These are phyloP conservation scores for Corythaixoides concolor DNA, from an alignment of 2,113 vertebrate genomes.

Conservation along the genomic window DNA sequence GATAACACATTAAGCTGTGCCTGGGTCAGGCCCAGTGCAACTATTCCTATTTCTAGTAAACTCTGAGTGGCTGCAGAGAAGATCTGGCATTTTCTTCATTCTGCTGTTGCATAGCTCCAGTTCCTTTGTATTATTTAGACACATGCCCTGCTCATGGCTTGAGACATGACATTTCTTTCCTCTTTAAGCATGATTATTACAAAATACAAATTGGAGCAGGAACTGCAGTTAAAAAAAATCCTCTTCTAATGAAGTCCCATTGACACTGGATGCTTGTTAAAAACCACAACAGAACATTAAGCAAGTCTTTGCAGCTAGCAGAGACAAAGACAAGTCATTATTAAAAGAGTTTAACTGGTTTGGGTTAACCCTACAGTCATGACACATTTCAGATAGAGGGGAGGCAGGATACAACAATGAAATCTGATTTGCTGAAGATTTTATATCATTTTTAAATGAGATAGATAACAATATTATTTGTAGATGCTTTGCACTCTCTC, in stretches of 20 bases:
- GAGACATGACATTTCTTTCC: not conserved
- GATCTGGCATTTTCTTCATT: not conserved
- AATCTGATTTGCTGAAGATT: not conserved
- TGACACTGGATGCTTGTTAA: not conserved
- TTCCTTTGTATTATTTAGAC: not conserved
- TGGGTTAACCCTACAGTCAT: not conserved
- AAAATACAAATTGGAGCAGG: not conserved
- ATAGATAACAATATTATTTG: not conserved
- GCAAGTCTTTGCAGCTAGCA: not conserved
- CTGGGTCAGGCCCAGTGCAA: not conserved
- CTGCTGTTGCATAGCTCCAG: not conserved
- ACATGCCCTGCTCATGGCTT: not conserved
- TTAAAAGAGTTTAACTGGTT: not conserved
- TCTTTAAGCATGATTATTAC: not conserved
- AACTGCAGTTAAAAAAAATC: not conserved
- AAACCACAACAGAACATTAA: not conserved
- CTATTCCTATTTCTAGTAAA: not conserved
- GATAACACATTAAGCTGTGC: not conserved
- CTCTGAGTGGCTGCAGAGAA: fast-evolving
- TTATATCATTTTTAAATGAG: not conserved
- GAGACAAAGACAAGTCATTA: not conserved
- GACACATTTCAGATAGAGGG: not conserved
- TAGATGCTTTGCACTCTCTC: not conserved
- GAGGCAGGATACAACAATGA: not conserved
- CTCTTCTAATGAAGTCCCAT: not conserved